Percentiles rank a stretch among this genome's conserved stretches.
Evolutionary conservation across 1,140 invertebrate genomes (phyloP).

Genomic region (Zaprionus ghesquierei): DNA sequence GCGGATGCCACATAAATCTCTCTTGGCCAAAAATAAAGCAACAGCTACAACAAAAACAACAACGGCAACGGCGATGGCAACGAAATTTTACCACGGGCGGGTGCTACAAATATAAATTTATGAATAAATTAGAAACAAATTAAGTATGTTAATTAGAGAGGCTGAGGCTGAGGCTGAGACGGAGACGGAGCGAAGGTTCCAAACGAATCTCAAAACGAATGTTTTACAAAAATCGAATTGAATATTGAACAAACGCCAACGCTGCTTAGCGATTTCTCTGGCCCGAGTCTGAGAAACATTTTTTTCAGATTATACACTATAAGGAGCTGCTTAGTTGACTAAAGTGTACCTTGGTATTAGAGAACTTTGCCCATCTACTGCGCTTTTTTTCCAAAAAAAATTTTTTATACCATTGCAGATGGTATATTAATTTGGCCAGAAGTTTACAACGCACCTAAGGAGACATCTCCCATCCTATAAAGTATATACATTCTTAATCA

Average conservation of each 20-base stretch:
- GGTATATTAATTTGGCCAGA: too few relatives aligned
- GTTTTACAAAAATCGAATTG: conserved; percentile 6
- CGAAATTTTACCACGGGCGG: conserved; percentile 34
- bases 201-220: conserved; percentile 16
- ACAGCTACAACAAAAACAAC: conserved; percentile 36
- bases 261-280: conserved; percentile 48
- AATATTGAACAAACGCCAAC: conserved; percentile 12
- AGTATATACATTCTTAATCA: too few relatives aligned
- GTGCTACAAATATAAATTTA: conserved; percentile 80
- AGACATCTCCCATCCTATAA: too few relatives aligned
- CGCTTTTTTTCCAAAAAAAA: too few relatives aligned
- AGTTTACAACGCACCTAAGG: too few relatives aligned
- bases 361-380: too few relatives aligned
- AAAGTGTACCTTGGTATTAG: too few relatives aligned
- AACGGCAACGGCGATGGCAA: too few relatives aligned
- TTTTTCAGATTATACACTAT: neutral
- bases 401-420: too few relatives aligned
- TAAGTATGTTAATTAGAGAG: conserved; percentile 74
- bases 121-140: conserved; percentile 81
- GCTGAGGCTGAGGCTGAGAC: too few relatives aligned
- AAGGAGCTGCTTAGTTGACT: too few relatives aligned
- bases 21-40: conserved; percentile 28
- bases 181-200: conserved; percentile 1
- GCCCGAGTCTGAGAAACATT: conserved; percentile 10
- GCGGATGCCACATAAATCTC: conserved; percentile 67